Conservation (phyloP, 2,113 vertebrate species). For the Tachycineta bicolor region DNA sequence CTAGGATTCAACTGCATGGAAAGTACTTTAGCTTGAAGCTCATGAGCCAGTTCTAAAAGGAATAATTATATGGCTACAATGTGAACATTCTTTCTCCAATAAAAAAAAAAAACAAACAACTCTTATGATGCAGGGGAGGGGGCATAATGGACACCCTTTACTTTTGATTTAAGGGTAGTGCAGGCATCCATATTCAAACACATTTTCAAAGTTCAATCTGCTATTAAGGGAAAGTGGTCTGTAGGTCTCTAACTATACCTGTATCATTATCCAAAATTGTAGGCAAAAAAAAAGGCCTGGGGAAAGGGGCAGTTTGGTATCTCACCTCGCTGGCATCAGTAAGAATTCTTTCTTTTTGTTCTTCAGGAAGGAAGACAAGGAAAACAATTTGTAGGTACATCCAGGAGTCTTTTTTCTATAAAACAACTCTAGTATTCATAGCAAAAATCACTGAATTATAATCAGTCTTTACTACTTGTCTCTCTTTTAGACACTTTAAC, state of each 20-base stretch:
- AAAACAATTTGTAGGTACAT: not conserved
- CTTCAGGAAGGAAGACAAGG: not conserved
- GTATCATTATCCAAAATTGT: not conserved
- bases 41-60: not conserved
- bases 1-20: not conserved
- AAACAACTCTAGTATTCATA: not conserved
- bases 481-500: not conserved
- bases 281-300: not conserved
- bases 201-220: not conserved
- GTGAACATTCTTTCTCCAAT: not conserved
- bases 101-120: too few species aligned
- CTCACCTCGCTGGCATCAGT: not conserved
- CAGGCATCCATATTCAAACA: not conserved
- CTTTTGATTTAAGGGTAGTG: not conserved
- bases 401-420: not conserved
- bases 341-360: not conserved
- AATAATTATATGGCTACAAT: not conserved
- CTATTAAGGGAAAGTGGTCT: not conserved
- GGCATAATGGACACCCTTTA: not conserved
- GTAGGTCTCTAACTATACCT: not conserved
- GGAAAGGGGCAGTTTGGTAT: not conserved
- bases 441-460: not conserved
- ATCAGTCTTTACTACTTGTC: not conserved
- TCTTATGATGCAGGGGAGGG: not conserved
- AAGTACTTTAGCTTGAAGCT: not conserved